A percentile compares a stretch with the other conserved stretches of the same genome.
Evolutionary conservation across 2,113 vertebrate genomes (phyloP).

Genomic region (Melanostigma gelatinosum): DNA sequence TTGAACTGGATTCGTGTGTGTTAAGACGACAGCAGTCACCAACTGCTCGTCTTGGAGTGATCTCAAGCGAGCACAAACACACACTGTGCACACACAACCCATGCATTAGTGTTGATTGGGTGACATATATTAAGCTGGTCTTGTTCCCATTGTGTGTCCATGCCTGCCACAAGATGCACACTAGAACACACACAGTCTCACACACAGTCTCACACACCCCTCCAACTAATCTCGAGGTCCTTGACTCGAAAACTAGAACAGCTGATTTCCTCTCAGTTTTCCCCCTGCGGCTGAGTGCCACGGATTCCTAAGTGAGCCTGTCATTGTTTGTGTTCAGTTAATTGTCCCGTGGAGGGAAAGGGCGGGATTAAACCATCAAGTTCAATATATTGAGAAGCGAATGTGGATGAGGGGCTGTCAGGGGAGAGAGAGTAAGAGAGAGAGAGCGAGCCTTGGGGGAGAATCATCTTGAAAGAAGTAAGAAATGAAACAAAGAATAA

Average conservation of each 20-base stretch:
- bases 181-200: conserved; percentile 10
- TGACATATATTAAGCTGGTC: conserved; percentile 48
- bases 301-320: conserved; percentile 72
- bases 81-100: conserved; percentile 7
- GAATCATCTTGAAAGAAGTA: conserved; percentile 64
- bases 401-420: conserved; percentile 62
- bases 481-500: conserved; percentile 64
- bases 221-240: conserved; percentile 58
- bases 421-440: conserved; percentile 40
- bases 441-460: conserved; percentile 52
- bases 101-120: conserved; percentile 22
- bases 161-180: conserved; percentile 31
- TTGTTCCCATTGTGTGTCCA: conserved; percentile 35
- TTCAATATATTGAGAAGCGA: conserved; percentile 74
- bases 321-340: conserved; percentile 77
- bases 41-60: background rate
- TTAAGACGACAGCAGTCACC: conserved; percentile 53
- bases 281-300: conserved; percentile 62
- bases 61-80: conserved; percentile 17
- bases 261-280: conserved; percentile 73
- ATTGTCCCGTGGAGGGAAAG: conserved; percentile 71
- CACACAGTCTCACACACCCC: conserved; percentile 6
- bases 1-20: conserved; percentile 52
- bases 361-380: conserved; percentile 74
- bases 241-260: conserved; percentile 61